Conservation (phyloP, 2,888 invertebrate species). For the Parapristionchus giblindavisi region DNA sequence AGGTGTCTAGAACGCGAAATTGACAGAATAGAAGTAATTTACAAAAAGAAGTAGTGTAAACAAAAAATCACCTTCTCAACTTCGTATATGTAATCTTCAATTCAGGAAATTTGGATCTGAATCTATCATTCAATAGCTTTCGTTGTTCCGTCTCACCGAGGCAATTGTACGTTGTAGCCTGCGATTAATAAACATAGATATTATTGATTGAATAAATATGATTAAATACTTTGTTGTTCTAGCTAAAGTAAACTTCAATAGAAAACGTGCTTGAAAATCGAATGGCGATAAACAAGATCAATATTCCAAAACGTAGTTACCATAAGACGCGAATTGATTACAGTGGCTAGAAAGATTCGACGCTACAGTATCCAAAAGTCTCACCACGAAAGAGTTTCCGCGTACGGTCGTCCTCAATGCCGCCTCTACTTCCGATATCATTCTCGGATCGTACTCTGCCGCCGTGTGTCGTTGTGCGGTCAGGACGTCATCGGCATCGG, state of each 20-base stretch:
- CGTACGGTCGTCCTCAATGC: conserved; percentile 3
- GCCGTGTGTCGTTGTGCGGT: conserved; percentile 19
- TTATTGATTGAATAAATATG: not conserved
- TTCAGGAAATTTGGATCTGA: conserved; percentile 27
- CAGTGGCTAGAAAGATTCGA: not conserved
- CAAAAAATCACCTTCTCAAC: conserved; percentile 20
- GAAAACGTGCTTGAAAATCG: not conserved
- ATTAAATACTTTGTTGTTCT: not conserved
- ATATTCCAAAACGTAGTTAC: not conserved
- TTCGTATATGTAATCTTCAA: conserved; percentile 14
- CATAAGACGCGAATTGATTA: not conserved
- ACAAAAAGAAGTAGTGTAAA: not conserved
- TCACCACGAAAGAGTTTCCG: conserved; percentile 17
- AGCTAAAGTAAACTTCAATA: not conserved
- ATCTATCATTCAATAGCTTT: conserved; percentile 30
- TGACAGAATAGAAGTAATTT: not conserved
- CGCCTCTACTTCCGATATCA: conserved; percentile 28
- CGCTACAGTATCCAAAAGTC: not conserved
- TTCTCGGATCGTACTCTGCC: conserved; percentile 27
- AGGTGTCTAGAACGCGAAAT: too few relatives aligned
- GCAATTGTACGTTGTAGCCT: conserved; percentile 9
- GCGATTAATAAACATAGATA: not conserved
- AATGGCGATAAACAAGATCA: not conserved
- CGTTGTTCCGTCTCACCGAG: not conserved
- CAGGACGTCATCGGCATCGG: conserved; percentile 24